Evolutionary conservation across 2,797 vertebrate genomes (phyloP), one percentile per base, ranked within the genome.

Genomic region (Eulemur coronatus): DNA sequence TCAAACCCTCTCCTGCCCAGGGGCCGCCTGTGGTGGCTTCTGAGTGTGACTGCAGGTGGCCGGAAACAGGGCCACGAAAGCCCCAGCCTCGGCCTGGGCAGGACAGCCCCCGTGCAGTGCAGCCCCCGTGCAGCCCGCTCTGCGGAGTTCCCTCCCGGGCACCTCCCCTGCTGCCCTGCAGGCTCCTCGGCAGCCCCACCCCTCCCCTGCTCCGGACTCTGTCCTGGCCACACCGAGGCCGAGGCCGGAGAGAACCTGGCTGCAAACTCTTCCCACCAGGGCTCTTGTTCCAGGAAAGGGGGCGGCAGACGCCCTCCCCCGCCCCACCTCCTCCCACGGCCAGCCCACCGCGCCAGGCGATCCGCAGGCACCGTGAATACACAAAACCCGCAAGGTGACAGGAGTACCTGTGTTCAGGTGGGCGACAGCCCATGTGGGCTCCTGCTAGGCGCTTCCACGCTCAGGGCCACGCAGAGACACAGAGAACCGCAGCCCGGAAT

Each of bases 251-350:
- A 17, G 50, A 35, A 28, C 33, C 61, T 43, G 33, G 17, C 63
- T 4, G 5, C 63, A 50, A 50, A 9, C 20, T 18, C 65, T 35
- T 38, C 61, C n/a, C 22, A 12, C 26, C 41, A 15, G 24, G 20
- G 70, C 26, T 33, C 63, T 6, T 11, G n/a, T 24, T 69, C 67
- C 67, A 70, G 67, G 13, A 63, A 33, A 63, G 61, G 61, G 61
- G 61, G 13, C 13, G 0, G 76, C 52, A 38, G 24, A 10, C 0
- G n/a, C 7, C 20, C 57, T 11, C 30, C 9, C 7, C 8, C 0
- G 0, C 18, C 65, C 65, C n/a, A 10, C 17, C 63, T 18, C 15
- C 33, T n/a, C 63, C 17, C 17, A 18, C 63, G n/a, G 33, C n/a
- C 15, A 18, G 63, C n/a, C 17, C 15, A 59, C 57, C 17, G 14